Conservation (phyloP, 2,888 invertebrate species). For the Sicus ferrugineus region DNA sequence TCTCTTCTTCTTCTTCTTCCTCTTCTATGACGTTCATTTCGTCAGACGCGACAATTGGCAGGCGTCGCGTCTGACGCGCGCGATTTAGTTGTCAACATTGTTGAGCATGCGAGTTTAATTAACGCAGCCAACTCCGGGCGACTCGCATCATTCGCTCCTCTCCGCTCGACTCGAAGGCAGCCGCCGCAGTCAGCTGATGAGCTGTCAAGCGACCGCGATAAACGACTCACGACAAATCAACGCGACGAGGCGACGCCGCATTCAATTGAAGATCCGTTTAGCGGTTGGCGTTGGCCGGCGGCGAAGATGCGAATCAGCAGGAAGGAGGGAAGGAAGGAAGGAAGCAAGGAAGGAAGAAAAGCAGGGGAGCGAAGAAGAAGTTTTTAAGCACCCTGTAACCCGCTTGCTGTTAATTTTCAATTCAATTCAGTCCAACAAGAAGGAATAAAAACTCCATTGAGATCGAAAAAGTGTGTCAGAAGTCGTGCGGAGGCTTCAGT, state of each 20-base stretch:
- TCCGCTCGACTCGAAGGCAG: not conserved
- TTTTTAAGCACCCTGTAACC: conserved; percentile 22
- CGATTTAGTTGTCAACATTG: conserved; percentile 27
- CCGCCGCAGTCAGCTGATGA: not conserved
- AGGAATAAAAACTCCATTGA: not conserved
- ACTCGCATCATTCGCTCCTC: not conserved
- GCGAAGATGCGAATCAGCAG: conserved; percentile 16
- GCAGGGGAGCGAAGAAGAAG: too few species aligned
- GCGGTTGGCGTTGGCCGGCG: conserved; percentile 3
- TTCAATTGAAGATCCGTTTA: not conserved
- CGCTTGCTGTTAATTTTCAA: conserved; percentile 1
- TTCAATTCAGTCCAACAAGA: conserved; percentile 12
- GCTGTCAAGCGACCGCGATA: conserved; percentile 19
- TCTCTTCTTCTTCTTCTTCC: not conserved
- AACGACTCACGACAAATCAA: conserved; percentile 14
- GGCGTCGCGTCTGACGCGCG: not conserved
- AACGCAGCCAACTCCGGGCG: not conserved
- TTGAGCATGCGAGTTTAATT: conserved; percentile 23
- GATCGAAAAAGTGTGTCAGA: conserved; percentile 18
- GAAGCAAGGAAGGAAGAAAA: too few species aligned
- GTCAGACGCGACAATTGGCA: not conserved
- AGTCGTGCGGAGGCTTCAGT: conserved; percentile 6
- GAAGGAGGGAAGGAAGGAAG: too few species aligned
- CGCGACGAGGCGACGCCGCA: not conserved
- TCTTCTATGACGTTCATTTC: not conserved